Conservation (phyloP, 2,888 invertebrate genomes). For the Muschampia plurimacula region DNA sequence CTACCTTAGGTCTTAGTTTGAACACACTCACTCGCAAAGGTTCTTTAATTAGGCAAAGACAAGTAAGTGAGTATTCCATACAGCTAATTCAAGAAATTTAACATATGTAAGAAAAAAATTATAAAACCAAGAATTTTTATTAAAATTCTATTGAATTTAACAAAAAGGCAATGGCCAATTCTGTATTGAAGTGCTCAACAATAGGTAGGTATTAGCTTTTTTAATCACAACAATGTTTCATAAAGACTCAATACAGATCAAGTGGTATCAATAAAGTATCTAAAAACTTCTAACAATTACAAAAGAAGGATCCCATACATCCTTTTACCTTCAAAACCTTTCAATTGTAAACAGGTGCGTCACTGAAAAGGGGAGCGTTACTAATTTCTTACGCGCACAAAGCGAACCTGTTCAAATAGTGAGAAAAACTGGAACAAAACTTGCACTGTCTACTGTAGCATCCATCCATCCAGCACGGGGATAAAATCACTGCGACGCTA, state of each 20-base stretch:
- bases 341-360: conserved; percentile 48
- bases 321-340: conserved; percentile 37
- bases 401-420: conserved; percentile 56
- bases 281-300: conserved; percentile 22
- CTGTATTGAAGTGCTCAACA: not conserved
- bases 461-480: conserved; percentile 18
- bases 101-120: too few relatives aligned
- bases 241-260: conserved; percentile 9
- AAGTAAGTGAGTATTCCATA: too few relatives aligned
- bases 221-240: conserved; percentile 15
- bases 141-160: too few relatives aligned
- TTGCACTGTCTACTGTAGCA: conserved; percentile 38
- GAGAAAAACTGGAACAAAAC: conserved; percentile 56
- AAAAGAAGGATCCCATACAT: conserved; percentile 25
- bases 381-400: conserved; percentile 52
- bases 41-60: too few relatives aligned
- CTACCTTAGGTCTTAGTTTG: too few relatives aligned
- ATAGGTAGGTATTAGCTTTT: conserved; percentile 18
- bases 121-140: too few relatives aligned
- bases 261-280: conserved; percentile 31
- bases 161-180: not conserved
- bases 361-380: conserved; percentile 52
- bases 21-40: too few relatives aligned
- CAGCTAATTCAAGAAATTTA: too few relatives aligned
- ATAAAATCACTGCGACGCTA: conserved; percentile 51